A percentile compares a stretch with the other conserved stretches of the same genome.
Conservation (phyloP, 2,888 invertebrate genomes). For the Malachius bipustulatus region DNA sequence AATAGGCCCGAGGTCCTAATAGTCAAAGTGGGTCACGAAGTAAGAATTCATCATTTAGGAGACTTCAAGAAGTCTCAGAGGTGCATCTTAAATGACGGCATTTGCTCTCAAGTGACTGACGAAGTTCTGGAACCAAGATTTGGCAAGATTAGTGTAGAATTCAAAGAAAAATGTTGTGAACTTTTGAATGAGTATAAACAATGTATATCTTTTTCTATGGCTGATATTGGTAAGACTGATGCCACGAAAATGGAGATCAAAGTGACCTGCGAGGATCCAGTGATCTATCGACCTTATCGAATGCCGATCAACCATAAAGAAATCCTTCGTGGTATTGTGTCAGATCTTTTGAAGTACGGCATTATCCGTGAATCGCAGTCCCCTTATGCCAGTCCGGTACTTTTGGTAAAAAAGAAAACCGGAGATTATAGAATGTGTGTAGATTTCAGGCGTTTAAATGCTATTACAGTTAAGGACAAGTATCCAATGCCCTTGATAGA, state of each 20-base stretch:
- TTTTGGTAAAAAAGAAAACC: constrained; percentile 15
- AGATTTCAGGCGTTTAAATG: constrained; percentile 15
- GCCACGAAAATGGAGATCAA: constrained; percentile 5
- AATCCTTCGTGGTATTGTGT: no score
- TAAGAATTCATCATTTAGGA: background rate
- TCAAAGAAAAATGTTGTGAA: background rate
- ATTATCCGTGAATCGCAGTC: constrained; percentile 15
- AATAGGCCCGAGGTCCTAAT: background rate
- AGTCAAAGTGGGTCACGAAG: background rate
- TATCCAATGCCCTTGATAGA: constrained; percentile 15
- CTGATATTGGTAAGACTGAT: constrained; percentile 2
- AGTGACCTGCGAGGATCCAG: background rate
- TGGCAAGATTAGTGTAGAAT: background rate
- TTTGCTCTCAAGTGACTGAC: no score
- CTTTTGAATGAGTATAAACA: constrained; percentile 3
- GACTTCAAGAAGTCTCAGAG: background rate
- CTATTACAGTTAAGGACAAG: constrained; percentile 13
- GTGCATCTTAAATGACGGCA: no score
- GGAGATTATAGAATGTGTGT: constrained; percentile 15
- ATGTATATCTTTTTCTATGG: constrained; percentile 6
- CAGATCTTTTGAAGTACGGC: constrained; percentile 5
- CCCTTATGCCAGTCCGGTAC: constrained; percentile 16
- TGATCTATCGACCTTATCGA: no score
- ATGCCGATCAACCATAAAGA: no score
- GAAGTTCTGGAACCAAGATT: background rate